A percentile compares a stretch with the other conserved stretches of the same genome.
These are phyloP conservation scores for Ceuthmochares aereus DNA, from an alignment of 2,113 vertebrate genomes.

Conservation along the genomic window DNA sequence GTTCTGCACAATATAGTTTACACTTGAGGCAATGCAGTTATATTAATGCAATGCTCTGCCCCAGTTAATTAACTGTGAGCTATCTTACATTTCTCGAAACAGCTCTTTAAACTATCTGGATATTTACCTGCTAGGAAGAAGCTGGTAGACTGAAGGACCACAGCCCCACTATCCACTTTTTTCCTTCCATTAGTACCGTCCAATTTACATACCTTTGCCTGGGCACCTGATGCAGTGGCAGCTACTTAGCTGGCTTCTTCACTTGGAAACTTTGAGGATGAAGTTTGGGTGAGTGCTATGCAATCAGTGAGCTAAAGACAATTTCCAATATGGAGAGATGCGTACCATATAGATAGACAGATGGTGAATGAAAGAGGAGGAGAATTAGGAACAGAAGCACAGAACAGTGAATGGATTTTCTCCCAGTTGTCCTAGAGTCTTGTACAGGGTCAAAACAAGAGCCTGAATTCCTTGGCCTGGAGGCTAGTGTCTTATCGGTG, in stretches of 20 bases:
- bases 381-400: slow-evolving; percentile 28
- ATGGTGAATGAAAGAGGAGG: background rate
- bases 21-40: slow-evolving; percentile 3
- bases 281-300: background rate
- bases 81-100: background rate
- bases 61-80: slow-evolving; percentile 27
- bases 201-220: background rate
- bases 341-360: slow-evolving; percentile 32
- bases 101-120: background rate
- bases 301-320: background rate
- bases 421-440: background rate
- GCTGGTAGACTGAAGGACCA: background rate
- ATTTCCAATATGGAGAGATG: slow-evolving; percentile 47
- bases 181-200: background rate
- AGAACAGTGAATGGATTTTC: slow-evolving; percentile 20
- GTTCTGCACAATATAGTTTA: background rate
- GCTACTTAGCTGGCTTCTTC: background rate
- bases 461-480: background rate
- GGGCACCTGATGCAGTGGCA: background rate
- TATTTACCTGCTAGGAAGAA: background rate
- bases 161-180: background rate
- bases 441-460: background rate
- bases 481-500: background rate
- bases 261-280: background rate
- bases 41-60: background rate